These are phyloP conservation scores for Rhombomys opimus DNA, from an alignment of 2,113 vertebrate species.

Conservation along the genomic window DNA sequence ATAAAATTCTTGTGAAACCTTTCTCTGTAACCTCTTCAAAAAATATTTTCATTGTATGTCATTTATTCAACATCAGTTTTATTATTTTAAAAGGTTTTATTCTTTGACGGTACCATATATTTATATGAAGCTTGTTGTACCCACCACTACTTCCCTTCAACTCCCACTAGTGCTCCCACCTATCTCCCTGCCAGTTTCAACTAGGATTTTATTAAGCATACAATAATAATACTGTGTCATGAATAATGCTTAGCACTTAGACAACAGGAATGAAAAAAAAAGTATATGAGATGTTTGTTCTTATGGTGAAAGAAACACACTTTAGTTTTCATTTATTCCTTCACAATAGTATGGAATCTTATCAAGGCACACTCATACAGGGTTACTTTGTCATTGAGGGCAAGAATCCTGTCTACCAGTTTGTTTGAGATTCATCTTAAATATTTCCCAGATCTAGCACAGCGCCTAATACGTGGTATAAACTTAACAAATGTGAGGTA, in stretches of 20 bases:
- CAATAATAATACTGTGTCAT: neutral
- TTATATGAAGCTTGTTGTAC: neutral
- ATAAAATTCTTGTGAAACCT: neutral
- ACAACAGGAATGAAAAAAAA: neutral
- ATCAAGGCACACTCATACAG: neutral
- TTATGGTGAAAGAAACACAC: neutral
- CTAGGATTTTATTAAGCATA: neutral
- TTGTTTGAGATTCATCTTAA: slow-evolving; percentile 7
- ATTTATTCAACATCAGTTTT: slow-evolving; percentile 51
- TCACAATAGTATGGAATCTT: neutral
- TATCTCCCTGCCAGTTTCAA: neutral
- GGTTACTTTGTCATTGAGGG: neutral
- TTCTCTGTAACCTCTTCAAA: slow-evolving; percentile 50
- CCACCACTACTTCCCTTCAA: neutral
- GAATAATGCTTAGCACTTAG: neutral
- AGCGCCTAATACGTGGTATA: neutral
- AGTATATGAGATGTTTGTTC: neutral
- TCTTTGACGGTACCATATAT: neutral
- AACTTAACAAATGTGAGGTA: neutral
- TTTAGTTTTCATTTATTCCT: neutral
- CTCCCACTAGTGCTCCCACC: neutral
- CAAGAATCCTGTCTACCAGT: neutral
- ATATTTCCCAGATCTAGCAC: neutral
- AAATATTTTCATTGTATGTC: neutral
- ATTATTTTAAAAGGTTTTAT: neutral